Evolutionary conservation across 2,113 vertebrate species (phyloP), one percentile per base, ranked within the genome.

Genomic region (Rhea americana): DNA sequence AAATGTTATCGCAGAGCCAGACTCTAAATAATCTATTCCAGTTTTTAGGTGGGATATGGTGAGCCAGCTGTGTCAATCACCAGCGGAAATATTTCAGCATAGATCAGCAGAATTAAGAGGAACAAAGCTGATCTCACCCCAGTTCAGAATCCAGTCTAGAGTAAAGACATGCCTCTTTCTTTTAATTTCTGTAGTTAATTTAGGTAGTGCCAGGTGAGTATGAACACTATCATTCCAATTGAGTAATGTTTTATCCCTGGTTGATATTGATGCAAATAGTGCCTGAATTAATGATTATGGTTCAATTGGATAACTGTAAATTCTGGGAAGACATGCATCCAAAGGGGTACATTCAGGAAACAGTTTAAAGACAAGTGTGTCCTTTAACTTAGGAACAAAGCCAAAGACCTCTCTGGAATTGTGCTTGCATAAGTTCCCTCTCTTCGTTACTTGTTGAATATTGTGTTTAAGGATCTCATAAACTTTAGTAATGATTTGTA

Each of bases 361-460:
- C 61, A 48, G 30, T 41, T 73, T 66, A n/a, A 77, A 89, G 91
- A 78, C 41, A 5, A 93, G 53, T 1, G 0, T 73, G 30, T 32
- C 90, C 51, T 83, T 89, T 61, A 67, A 32, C 61, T 71, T 9
- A 59, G 48, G 74, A 86, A 9, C 55, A 87, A 91, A 92, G 32
- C 65, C 78, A 87, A 89, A 90, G 48, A 30, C 67, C 55, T 80
- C 58, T 90, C 75, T 71, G 73, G 82, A 91, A 80, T 37, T 93
- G 48, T 35, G 43, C 72, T 87, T 79, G 32, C 13, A 8, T 93
- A 62, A 84, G 83, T 92, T 83, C 73, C 43, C 2, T 6, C 19
- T 79, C 56, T 89, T 86, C 12, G 11, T 35, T 35, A 28, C 22
- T 71, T 75, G 56, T 59, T 79, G 47, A 72, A 43, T 89, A 35